These are phyloP conservation scores for Caenorhabditis sinica DNA, from an alignment of 2,888 invertebrate species.

Conservation along the genomic window DNA sequence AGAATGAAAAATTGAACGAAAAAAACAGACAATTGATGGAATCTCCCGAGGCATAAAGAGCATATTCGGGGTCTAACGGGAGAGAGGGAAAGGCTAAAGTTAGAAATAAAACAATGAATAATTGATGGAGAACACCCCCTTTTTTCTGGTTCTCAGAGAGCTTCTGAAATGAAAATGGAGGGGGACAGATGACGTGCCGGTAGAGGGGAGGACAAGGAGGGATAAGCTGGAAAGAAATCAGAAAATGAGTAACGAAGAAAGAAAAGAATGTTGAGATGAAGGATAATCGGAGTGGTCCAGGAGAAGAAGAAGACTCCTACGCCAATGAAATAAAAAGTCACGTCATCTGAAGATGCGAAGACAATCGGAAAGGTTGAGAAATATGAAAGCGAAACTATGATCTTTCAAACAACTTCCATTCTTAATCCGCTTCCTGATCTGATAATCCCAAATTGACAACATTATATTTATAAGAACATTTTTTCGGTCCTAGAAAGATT, in stretches of 20 bases:
- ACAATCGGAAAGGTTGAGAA: conserved; percentile 9
- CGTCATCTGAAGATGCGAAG: conserved; percentile 16
- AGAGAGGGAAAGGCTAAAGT: conserved; percentile 27
- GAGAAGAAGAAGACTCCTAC: conserved; percentile 10
- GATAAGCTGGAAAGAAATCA: conserved; percentile 31
- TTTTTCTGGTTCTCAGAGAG: background rate
- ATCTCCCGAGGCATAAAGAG: conserved; percentile 1
- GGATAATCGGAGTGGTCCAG: conserved; percentile 25
- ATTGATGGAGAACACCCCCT: conserved; percentile 38
- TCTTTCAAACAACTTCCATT: conserved; percentile 8
- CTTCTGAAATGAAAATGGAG: background rate
- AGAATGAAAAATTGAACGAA: conserved; percentile 19
- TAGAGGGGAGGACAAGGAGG: background rate
- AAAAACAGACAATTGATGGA: background rate
- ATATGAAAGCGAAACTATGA: background rate
- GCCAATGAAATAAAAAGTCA: conserved; percentile 12
- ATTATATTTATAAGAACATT: no score
- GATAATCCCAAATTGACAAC: conserved; percentile 5
- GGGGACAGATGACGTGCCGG: conserved; percentile 4
- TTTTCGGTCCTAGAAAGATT: background rate
- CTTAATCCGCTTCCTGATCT: conserved; percentile 18
- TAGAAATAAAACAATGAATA: conserved; percentile 39
- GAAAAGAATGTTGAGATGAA: conserved; percentile 5
- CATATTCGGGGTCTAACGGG: background rate
- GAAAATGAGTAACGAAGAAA: conserved; percentile 24